Percentiles rank a stretch among this genome's conserved stretches.
Conservation (phyloP, 2,113 vertebrate genomes). For the Malurus alboscapulatus region DNA sequence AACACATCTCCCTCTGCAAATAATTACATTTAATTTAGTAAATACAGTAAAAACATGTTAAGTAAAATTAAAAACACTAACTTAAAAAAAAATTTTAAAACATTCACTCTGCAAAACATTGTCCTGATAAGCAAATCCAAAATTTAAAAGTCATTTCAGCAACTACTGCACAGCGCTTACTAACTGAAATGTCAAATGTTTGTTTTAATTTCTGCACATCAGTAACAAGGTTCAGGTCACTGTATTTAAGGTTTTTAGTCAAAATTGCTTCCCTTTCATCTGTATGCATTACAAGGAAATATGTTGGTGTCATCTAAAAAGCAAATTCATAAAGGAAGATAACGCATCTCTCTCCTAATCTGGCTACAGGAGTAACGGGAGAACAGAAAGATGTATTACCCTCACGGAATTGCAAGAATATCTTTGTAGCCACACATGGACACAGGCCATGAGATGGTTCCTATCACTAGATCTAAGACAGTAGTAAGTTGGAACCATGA, state of each 20-base stretch:
- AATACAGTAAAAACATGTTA: not conserved
- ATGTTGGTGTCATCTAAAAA: accelerated
- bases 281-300: not conserved
- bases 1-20: not conserved
- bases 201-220: not conserved
- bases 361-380: not conserved
- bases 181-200: not conserved
- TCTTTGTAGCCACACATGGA: not conserved
- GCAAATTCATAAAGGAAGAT: not conserved
- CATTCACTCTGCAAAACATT: not conserved
- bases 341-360: not conserved
- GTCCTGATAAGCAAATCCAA: not conserved
- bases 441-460: not conserved
- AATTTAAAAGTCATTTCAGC: not conserved
- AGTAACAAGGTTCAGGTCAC: not conserved
- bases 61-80: not conserved
- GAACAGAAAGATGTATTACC: not conserved
- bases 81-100: not conserved
- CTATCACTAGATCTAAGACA: not conserved
- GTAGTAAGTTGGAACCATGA: not conserved
- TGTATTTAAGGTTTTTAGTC: not conserved
- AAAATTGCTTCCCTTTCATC: not conserved
- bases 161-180: not conserved
- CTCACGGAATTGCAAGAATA: not conserved
- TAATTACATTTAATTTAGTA: not conserved